phyloP scores from a whole-genome alignment of 2,113 vertebrate species.

The Dendropsophus ebraccatus region DNA sequence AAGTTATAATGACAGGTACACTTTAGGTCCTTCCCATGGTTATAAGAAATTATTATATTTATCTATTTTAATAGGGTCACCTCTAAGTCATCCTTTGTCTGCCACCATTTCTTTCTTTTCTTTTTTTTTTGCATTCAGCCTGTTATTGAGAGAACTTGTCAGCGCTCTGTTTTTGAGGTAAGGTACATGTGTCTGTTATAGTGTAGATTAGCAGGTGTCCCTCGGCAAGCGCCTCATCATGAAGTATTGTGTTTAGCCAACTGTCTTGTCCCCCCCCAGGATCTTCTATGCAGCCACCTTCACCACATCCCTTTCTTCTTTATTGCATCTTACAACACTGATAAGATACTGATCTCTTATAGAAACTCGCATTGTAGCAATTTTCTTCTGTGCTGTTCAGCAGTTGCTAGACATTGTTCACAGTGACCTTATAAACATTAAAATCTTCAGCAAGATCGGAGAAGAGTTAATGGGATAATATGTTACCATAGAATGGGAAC shows the following conservation, averaged over 20 bases:
- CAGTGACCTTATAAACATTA: slow-evolving; percentile 45
- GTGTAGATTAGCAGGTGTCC: slow-evolving; percentile 23
- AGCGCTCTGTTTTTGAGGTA: not conserved
- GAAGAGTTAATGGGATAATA: slow-evolving; percentile 47
- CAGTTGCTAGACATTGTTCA: slow-evolving; percentile 47
- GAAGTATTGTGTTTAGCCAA: slow-evolving; percentile 29
- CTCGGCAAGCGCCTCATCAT: not conserved
- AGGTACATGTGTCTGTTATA: not conserved
- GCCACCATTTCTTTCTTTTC: not conserved
- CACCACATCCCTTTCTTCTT: slow-evolving; percentile 19
- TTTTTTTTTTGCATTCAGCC: not conserved
- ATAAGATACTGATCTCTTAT: slow-evolving; percentile 52
- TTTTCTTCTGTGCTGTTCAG: slow-evolving; percentile 44
- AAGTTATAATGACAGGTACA: no score
- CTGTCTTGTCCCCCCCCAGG: not conserved
- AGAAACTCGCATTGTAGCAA: slow-evolving; percentile 43
- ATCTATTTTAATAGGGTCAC: not conserved
- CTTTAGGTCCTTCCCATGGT: not conserved
- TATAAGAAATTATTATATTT: not conserved
- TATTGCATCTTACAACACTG: slow-evolving; percentile 45
- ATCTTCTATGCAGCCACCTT: slow-evolving; percentile 9
- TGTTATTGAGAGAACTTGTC: not conserved
- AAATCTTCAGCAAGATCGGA: slow-evolving; percentile 43
- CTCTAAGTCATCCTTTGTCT: not conserved
- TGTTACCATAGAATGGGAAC: slow-evolving; percentile 30